Evolutionary conservation across 2,113 vertebrate genomes (phyloP), one percentile per base, ranked within the genome.

Genomic region (Dendropsophus ebraccatus): DNA sequence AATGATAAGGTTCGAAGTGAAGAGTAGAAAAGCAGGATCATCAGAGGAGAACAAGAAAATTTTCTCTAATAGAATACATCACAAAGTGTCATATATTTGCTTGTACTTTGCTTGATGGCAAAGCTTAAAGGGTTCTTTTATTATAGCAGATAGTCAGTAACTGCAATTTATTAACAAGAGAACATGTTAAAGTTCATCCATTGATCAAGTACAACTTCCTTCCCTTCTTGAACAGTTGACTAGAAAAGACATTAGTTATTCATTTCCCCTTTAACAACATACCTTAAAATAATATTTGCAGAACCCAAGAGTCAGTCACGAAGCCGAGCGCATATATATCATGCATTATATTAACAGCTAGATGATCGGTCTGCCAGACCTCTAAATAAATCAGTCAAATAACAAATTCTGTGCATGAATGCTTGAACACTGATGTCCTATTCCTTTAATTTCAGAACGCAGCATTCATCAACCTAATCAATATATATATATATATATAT

Each of bases 381-480:
- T 25, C 19, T 50, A 73, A 54, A 83, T 83, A 83, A 37, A 83
- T 83, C 67, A 73, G 47, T 41, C 30, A 32, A 47, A 83, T 32
- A 50, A 73, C 81, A 83, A 83, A 83, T 56, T 73, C 49, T 56
- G 81, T 50, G 81, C 65, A 72, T n/a, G 30, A 54, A 28, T 70
- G 81, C 62, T 56, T 83, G 67, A 83, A 54, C 72, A 73, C 67
- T 13, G 7, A 56, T 72, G 81, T 41, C 28, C 81, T 49, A 41
- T 73, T 52, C 23, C 32, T 28, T 56, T 83, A 73, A 72, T 83
- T 56, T 30, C 62, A 52, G 47, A 52, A 52, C 28, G 28, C 41
- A 65, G 60, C 16, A 69, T 70, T 82, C 62, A 70, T 83, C 81
- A 73, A 50, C 49, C 67, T 25, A 30, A 83, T 83, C 81, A 56